Percentiles rank a stretch among this genome's conserved stretches.
These are phyloP conservation scores for Pseudomyrmex pallidus DNA, from an alignment of 1,140 invertebrate species.

Conservation along the genomic window DNA sequence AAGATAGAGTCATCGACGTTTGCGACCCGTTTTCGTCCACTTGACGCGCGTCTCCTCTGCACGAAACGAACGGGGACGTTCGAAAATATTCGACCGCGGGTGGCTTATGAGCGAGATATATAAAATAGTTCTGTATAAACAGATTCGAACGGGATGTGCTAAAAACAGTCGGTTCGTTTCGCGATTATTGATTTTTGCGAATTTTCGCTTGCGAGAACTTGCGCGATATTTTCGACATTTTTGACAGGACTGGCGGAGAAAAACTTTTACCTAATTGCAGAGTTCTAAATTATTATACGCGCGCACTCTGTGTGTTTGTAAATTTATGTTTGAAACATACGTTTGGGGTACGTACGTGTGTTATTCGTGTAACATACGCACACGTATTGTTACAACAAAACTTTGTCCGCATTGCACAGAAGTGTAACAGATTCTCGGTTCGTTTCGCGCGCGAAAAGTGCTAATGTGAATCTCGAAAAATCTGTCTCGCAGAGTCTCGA, in stretches of 20 bases:
- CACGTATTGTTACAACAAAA: too few relatives aligned
- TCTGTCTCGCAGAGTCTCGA: not conserved
- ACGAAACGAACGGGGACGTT: not conserved
- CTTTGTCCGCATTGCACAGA: too few relatives aligned
- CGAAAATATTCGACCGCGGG: not conserved
- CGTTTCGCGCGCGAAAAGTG: not conserved
- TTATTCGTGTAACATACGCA: too few relatives aligned
- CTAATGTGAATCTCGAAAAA: constrained; percentile 13
- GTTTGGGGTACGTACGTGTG: too few relatives aligned
- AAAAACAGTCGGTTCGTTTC: constrained; percentile 11
- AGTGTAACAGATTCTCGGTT: too few relatives aligned
- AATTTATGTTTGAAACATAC: too few relatives aligned
- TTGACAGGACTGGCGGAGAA: too few relatives aligned
- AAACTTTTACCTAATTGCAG: too few relatives aligned
- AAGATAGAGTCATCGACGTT: constrained; percentile 6
- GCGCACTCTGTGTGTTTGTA: too few relatives aligned
- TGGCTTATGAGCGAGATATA: not conserved
- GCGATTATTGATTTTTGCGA: constrained; percentile 14
- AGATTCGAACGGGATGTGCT: not conserved
- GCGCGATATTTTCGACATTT: too few relatives aligned
- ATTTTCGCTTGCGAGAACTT: not conserved
- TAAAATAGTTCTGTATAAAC: not conserved
- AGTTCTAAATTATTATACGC: too few relatives aligned
- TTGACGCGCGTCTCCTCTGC: not conserved
- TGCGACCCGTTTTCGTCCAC: not conserved